Evolutionary conservation across 2,888 invertebrate genomes (phyloP).

Genomic region (Microctonus aethiopoides): DNA sequence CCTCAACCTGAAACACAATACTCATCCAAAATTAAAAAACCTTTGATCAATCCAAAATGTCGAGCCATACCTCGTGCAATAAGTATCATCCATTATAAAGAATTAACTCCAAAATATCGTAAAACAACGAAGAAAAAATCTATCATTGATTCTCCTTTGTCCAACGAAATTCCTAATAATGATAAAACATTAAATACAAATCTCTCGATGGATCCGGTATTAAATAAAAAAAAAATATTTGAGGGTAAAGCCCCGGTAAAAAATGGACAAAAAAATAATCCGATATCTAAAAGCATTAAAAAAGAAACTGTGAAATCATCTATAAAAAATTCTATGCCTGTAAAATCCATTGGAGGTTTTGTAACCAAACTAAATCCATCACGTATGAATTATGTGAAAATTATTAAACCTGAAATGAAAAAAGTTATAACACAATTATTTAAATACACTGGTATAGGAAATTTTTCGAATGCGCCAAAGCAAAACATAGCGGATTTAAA

Average conservation of each 20-base stretch:
- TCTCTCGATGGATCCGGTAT: not conserved
- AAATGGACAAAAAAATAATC: not conserved
- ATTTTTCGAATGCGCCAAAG: not conserved
- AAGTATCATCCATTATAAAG: not conserved
- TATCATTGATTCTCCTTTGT: not conserved
- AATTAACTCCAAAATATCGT: conserved; percentile 11
- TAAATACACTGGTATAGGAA: not conserved
- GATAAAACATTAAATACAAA: not conserved
- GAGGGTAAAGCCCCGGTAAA: conserved; percentile 2
- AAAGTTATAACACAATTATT: conserved; percentile 34
- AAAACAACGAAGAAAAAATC: conserved; percentile 10
- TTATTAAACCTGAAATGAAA: conserved; percentile 28
- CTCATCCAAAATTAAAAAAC: not conserved
- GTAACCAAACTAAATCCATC: not conserved
- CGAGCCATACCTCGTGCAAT: conserved; percentile 21
- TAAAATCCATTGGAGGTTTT: conserved; percentile 23
- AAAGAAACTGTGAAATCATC: conserved; percentile 2
- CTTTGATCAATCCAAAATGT: not conserved
- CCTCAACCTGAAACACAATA: not conserved
- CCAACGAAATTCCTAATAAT: not conserved
- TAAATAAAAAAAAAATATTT: conserved; percentile 7
- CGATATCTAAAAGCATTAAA: not conserved
- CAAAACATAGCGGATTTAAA: not conserved
- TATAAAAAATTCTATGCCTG: not conserved
- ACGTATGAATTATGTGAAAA: conserved; percentile 16